Evolutionary conservation across 1,140 invertebrate genomes (phyloP), one percentile per base, ranked within the genome.

Genomic region (Eufriesea mexicana): DNA sequence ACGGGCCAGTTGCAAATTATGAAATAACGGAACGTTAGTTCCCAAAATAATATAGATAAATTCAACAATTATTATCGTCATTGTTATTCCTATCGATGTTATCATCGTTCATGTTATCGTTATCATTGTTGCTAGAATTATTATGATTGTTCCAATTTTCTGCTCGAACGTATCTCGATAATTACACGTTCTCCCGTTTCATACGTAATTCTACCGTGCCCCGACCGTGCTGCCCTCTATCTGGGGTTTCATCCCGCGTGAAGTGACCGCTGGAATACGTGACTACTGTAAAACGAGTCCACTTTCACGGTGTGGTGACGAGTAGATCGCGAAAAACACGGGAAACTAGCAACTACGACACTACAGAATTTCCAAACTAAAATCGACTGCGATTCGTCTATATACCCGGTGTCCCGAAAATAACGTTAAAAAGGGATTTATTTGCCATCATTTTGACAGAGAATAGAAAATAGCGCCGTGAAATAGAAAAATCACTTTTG

Each of bases 231-330:
- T 42, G 64, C 35, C 10, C 18, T 14, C 5, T 23, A 35, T 14
- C 20, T 45, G 20, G 18, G 20, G 55, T 47, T 55, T 23, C 35
- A 28, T 5, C 18, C 49, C 10, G 51, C 67, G 25, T 57, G 28
- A 42, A 72, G 20, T 28, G 42, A 2, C 9, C 20, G 20, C 51
- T 35, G 45, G 49, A 42, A 72, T 35, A 76, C 74, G 74, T 76
- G 74, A 76, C 74, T 76, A 51, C 25, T 59, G 59, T 5, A n/a
- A 49, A 76, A 76, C 74, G 59, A 76, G 59, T 12, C 74, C 74
- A 76, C 59, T 76, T 64, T n/a, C 57, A 16, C 28, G 57, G 25
- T 59, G 47, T 12, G 25, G 18, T 20, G 25, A 42, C 61, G 62
- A 76, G 23, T 51, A 25, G 6, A 45, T 7, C 12, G 18, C 20